Percentiles rank a stretch among this genome's conserved stretches.
phyloP scores from a whole-genome alignment of 2,888 invertebrate genomes.

The Tachina fera region DNA sequence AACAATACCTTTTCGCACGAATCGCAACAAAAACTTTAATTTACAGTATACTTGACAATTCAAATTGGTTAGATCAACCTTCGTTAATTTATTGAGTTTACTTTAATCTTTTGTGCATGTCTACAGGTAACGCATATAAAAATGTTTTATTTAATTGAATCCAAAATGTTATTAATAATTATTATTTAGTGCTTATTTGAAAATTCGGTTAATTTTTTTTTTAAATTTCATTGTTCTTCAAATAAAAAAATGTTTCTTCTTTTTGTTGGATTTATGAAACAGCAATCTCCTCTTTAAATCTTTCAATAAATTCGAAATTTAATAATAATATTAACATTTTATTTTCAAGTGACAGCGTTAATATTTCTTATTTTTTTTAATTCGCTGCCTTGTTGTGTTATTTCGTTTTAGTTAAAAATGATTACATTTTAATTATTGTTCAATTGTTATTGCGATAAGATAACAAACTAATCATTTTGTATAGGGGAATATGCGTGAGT shows the following conservation, averaged over 20 bases:
- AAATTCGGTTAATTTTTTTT: too few species aligned
- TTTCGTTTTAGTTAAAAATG: slow-evolving; percentile 72
- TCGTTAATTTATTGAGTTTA: too few species aligned
- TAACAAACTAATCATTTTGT: slow-evolving; percentile 69
- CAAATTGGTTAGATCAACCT: too few species aligned
- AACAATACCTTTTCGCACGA: too few species aligned
- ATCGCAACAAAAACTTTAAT: too few species aligned
- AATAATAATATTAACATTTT: not conserved
- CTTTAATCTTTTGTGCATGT: too few species aligned
- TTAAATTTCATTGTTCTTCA: not conserved
- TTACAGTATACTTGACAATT: too few species aligned
- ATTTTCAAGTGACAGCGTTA: not conserved
- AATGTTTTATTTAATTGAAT: too few species aligned
- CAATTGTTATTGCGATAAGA: slow-evolving; percentile 79
- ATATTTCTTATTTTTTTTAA: not conserved
- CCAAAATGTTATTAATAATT: too few species aligned
- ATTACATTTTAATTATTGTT: slow-evolving; percentile 82
- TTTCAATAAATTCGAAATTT: not conserved
- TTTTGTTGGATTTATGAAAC: too few species aligned
- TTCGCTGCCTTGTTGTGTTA: not conserved
- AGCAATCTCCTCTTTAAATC: not conserved
- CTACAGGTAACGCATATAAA: too few species aligned
- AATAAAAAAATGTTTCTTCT: not conserved
- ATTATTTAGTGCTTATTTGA: too few species aligned
- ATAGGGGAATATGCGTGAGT: not conserved